Evolutionary conservation across 2,113 vertebrate genomes (phyloP).

Genomic region (Epinephelus cyanopodus): DNA sequence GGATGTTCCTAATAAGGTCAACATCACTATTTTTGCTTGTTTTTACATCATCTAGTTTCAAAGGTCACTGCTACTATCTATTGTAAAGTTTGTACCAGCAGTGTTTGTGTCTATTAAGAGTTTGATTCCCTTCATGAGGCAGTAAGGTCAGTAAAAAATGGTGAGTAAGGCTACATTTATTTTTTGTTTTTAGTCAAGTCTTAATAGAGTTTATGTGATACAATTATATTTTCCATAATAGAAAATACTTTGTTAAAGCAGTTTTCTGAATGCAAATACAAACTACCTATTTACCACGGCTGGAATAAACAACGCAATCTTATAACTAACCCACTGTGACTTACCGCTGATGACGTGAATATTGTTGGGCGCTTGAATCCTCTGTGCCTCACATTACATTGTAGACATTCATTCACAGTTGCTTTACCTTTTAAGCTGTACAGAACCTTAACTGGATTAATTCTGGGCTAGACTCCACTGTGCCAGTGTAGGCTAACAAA

Average conservation of each 20-base stretch:
- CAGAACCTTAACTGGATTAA: conserved; percentile 11
- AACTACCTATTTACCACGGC: conserved; percentile 48
- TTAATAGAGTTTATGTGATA: conserved; percentile 22
- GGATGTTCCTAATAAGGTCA: neutral
- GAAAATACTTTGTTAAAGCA: conserved; percentile 14
- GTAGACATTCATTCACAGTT: conserved; percentile 11
- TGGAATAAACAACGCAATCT: conserved; percentile 52
- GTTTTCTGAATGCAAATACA: conserved; percentile 33
- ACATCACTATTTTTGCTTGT: neutral
- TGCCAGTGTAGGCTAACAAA: no score
- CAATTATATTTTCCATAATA: neutral
- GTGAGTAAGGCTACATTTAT: conserved; percentile 9
- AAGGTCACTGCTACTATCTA: neutral
- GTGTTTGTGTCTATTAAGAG: neutral
- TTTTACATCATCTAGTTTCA: neutral
- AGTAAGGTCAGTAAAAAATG: neutral
- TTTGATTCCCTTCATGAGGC: neutral
- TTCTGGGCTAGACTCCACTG: no score
- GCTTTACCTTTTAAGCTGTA: conserved; percentile 17
- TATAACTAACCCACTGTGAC: conserved; percentile 48
- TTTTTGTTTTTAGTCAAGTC: neutral
- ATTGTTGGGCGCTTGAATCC: conserved; percentile 14
- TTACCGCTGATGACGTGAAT: conserved; percentile 10
- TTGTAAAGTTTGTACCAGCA: neutral
- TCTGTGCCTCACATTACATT: conserved; percentile 40